Base-by-base conservation (phyloP, 2,113 vertebrate species). In the Phylloscopus trochilus region DNA sequence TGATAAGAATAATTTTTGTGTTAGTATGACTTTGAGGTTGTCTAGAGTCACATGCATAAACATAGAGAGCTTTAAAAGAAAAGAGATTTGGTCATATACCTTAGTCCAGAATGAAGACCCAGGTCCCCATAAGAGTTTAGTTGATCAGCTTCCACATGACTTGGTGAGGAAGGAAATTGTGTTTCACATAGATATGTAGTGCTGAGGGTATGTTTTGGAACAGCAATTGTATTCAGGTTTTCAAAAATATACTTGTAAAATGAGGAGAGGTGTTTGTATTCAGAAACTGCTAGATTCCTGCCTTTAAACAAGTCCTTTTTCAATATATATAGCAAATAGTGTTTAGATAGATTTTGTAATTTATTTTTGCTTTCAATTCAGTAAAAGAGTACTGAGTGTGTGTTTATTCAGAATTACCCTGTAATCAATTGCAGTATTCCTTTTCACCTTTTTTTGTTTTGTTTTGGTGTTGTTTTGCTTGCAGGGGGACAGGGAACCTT, bases 401-500 rank as follows among this genome's bases (percentile, higher is more conserved):
- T 63, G 33, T 70, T 43, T 90, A 7, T 76, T 72, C 52, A 78
- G 27, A 35, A 75, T 82, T 78, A 67, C 23, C 5, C 8, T 70
- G 5, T 49, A 74, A 89, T 62, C n/a, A 74, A 11, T 77, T 55
- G n/a, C 28, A 46, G 3, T 67, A 24, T 68, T 85, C 7, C 5
- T 85, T 76, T 78, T 64, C 11, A 17, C 30, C 12, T 9, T 16
- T 19, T 24, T 41, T 39, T 66, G 7, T 6, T 26, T 31, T 31
- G 1, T 18, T 47, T 52, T 13, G 20, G 10, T 69, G 22, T 24
- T 44, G 31, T 12, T 35, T 47, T 79, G 11, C 17, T 47, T 64
- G 9, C 2, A 1, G 11, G 16, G 26, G 5, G 3, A 52, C 28
- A 37, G 23, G n/a, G n/a, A n/a, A n/a, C n/a, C n/a, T n/a, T 39